phyloP scores from a whole-genome alignment of 1,140 invertebrate species.

The Belonocnema kinseyi region DNA sequence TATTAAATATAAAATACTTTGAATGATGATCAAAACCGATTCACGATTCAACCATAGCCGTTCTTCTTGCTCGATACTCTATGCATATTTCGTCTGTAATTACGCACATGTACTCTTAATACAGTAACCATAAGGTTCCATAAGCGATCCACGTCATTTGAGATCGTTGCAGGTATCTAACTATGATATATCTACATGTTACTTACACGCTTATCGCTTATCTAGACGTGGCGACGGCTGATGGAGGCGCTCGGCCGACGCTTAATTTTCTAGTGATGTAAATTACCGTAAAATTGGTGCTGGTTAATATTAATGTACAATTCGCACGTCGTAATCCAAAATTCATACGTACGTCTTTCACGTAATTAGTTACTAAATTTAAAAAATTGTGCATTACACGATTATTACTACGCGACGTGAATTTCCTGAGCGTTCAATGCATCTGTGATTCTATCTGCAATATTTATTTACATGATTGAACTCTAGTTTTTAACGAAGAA shows the following conservation, averaged over 20 bases:
- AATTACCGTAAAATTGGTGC: slow-evolving; percentile 30
- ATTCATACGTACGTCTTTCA: not conserved
- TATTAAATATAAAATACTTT: not conserved
- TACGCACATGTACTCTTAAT: slow-evolving; percentile 51
- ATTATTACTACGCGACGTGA: slow-evolving; percentile 17
- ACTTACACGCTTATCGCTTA: slow-evolving; percentile 65
- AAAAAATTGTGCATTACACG: slow-evolving; percentile 9
- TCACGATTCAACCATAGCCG: slow-evolving; percentile 73
- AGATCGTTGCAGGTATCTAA: slow-evolving; percentile 73
- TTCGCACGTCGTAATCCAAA: slow-evolving; percentile 5
- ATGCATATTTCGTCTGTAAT: slow-evolving; percentile 27
- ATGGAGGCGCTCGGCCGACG: slow-evolving; percentile 28
- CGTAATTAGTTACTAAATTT: not conserved
- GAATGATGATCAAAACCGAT: slow-evolving; percentile 48
- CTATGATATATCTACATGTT: slow-evolving; percentile 75
- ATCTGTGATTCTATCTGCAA: not conserved
- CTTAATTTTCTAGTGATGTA: slow-evolving; percentile 15
- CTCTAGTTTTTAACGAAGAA: slow-evolving; percentile 12
- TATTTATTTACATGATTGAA: slow-evolving; percentile 26
- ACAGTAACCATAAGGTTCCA: slow-evolving; percentile 47
- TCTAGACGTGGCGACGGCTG: slow-evolving; percentile 39
- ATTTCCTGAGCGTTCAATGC: slow-evolving; percentile 23
- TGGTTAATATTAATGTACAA: slow-evolving; percentile 10
- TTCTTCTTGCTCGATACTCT: slow-evolving; percentile 38
- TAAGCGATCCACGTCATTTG: slow-evolving; percentile 67